These are phyloP conservation scores for Prolemur simus DNA, from an alignment of 2,113 vertebrate species.

Conservation along the genomic window DNA sequence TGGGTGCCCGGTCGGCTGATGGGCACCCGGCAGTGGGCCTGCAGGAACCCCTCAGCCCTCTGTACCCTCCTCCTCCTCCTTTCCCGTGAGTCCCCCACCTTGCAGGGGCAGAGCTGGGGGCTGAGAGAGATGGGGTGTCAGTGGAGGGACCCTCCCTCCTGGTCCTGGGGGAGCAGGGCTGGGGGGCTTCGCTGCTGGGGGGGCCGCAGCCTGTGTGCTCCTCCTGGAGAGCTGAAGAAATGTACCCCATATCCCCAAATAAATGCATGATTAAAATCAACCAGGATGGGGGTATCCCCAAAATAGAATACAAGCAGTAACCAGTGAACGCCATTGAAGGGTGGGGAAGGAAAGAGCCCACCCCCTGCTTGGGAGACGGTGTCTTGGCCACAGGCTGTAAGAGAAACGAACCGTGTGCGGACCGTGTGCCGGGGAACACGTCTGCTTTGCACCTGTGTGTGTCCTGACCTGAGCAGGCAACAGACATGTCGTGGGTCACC, in stretches of 20 bases:
- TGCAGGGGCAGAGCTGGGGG: no score
- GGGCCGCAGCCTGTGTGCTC: background rate
- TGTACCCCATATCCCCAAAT: background rate
- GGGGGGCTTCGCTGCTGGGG: background rate
- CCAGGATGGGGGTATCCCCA: background rate
- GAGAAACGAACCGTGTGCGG: background rate
- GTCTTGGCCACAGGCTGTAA: fast-evolving
- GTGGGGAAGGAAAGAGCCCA: fast-evolving
- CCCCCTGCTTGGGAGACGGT: background rate
- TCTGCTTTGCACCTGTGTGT: background rate
- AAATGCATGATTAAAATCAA: background rate
- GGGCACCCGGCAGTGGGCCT: background rate
- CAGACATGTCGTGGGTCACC: background rate
- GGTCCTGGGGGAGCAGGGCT: background rate
- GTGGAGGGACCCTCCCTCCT: background rate
- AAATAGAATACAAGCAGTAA: no score
- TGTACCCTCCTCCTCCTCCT: background rate
- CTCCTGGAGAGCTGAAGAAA: background rate
- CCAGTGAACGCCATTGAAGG: no score
- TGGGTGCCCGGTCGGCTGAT: background rate
- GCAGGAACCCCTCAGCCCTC: background rate
- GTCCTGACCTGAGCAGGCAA: background rate
- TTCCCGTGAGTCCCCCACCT: background rate
- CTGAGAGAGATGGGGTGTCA: no score
- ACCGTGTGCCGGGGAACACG: background rate